Conservation (phyloP, 2,797 vertebrate genomes). For the Channallabes apus region DNA sequence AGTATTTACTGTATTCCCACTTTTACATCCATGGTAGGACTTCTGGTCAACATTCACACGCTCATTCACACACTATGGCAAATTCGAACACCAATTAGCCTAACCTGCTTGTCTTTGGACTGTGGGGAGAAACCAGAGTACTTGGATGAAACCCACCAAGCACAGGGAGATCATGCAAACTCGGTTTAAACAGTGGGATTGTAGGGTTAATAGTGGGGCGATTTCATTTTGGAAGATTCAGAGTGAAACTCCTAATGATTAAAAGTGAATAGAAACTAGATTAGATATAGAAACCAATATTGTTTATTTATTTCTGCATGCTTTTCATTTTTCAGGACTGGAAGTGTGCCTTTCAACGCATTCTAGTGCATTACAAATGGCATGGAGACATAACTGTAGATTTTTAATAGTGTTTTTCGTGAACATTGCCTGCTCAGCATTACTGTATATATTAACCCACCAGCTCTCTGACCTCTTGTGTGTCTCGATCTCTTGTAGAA, state of each 20-base stretch:
- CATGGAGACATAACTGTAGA: neutral
- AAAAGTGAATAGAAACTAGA: neutral
- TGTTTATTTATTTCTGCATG: neutral
- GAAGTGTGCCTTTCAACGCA: neutral
- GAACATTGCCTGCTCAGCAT: slow-evolving; percentile 20
- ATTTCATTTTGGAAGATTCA: neutral
- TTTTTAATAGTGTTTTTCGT: slow-evolving; percentile 17
- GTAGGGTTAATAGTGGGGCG: neutral
- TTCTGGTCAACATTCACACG: too few relatives aligned
- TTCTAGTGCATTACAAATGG: neutral
- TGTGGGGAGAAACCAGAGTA: too few relatives aligned
- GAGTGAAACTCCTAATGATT: neutral
- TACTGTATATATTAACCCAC: slow-evolving; percentile 28
- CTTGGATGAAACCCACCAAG: too few relatives aligned
- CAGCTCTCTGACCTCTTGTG: slow-evolving; percentile 31
- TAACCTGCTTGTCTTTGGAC: too few relatives aligned
- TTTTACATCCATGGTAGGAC: too few relatives aligned
- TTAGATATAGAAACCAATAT: neutral
- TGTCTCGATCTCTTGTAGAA: slow-evolving; percentile 73
- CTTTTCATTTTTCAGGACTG: neutral
- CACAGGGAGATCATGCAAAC: too few relatives aligned
- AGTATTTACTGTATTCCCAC: too few relatives aligned
- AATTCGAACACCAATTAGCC: too few relatives aligned
- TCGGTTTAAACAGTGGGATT: neutral
- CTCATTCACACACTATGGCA: too few relatives aligned